Percentiles rank a stretch among this genome's conserved stretches.
Evolutionary conservation across 1,140 invertebrate genomes (phyloP).

Genomic region (Manduca sexta): DNA sequence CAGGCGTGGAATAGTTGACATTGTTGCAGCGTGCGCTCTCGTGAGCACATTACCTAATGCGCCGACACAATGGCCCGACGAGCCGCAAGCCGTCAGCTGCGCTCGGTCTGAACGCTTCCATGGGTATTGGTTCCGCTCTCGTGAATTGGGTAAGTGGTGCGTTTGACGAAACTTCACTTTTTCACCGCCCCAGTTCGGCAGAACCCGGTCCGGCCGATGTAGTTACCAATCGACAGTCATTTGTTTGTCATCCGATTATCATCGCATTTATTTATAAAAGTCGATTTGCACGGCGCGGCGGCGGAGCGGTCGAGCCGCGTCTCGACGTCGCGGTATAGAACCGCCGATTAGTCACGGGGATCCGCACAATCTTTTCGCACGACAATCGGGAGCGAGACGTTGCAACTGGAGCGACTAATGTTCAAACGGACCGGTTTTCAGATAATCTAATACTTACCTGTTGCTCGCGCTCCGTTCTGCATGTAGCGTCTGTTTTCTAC

Average conservation of each 20-base stretch:
- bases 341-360: conserved; percentile 37
- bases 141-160: conserved; percentile 64
- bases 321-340: conserved; percentile 36
- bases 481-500: conserved; percentile 27
- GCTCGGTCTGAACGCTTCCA: conserved; percentile 48
- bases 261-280: conserved; percentile 38
- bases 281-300: conserved; percentile 36
- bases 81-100: no score
- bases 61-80: conserved; percentile 41
- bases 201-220: conserved; percentile 21
- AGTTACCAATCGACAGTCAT: conserved; percentile 29
- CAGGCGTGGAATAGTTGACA: conserved; percentile 41
- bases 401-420: conserved; percentile 58
- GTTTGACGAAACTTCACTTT: conserved; percentile 67
- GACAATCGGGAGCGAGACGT: conserved; percentile 51
- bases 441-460: conserved; percentile 15
- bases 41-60: conserved; percentile 56
- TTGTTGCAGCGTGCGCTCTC: conserved; percentile 47
- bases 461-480: conserved; percentile 17
- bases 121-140: conserved; percentile 63
- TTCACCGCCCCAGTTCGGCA: conserved; percentile 43
- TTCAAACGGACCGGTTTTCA: conserved; percentile 44
- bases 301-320: neutral
- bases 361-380: conserved; percentile 49
- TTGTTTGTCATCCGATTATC: conserved; percentile 48